These are phyloP conservation scores for Drosophila quadrilineata DNA, from an alignment of 1,140 invertebrate species.

Conservation along the genomic window DNA sequence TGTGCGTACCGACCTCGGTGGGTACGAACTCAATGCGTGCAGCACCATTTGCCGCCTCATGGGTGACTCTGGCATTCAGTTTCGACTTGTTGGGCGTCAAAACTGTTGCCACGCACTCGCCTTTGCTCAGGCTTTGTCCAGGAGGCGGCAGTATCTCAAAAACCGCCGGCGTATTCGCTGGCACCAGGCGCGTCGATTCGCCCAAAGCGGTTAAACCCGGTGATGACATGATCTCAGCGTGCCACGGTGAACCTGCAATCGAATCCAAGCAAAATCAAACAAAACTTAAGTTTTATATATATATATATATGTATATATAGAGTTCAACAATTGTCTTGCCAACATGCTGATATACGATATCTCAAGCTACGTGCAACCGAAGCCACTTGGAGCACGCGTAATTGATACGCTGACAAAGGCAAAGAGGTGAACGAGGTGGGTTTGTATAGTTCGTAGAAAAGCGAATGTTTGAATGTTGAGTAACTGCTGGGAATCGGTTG, in stretches of 20 bases:
- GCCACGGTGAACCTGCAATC: constrained; percentile 92
- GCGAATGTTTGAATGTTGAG: no score
- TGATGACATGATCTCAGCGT: constrained; percentile 91
- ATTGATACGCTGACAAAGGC: no score
- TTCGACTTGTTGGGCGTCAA: constrained; percentile 83
- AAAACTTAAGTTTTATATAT: neutral
- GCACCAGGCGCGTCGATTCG: constrained; percentile 92
- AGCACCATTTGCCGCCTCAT: constrained; percentile 87
- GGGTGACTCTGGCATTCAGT: constrained; percentile 86
- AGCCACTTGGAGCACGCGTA: no score
- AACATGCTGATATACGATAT: no score
- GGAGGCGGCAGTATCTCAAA: constrained; percentile 88
- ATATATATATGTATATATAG: neutral
- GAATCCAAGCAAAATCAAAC: neutral
- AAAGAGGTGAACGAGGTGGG: no score
- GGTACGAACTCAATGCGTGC: constrained; percentile 95
- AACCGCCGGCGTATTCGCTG: constrained; percentile 90
- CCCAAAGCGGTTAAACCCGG: constrained; percentile 88
- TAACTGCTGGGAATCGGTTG: no score
- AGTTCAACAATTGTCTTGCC: neutral
- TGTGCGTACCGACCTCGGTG: constrained; percentile 94
- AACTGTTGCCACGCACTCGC: constrained; percentile 82
- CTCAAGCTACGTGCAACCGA: no score
- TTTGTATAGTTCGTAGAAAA: no score
- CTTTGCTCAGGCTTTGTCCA: constrained; percentile 81